phyloP scores from a whole-genome alignment of 2,797 vertebrate species.

The Gobio occitaniae region DNA sequence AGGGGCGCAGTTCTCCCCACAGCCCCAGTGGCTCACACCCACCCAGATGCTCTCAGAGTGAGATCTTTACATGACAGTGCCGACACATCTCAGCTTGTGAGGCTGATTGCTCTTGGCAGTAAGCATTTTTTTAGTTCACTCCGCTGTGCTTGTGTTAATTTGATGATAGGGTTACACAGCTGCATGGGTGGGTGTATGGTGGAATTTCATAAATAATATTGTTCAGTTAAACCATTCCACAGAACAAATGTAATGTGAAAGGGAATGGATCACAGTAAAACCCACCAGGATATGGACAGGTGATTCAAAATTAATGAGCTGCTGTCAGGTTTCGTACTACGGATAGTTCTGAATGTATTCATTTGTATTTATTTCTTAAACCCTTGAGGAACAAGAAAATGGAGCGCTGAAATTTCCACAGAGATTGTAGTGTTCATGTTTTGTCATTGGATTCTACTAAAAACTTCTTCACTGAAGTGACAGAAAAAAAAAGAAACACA shows the following conservation, averaged over 20 bases:
- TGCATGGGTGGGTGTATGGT: constrained; percentile 68
- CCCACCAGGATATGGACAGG: constrained; percentile 65
- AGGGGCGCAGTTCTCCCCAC: constrained; percentile 66
- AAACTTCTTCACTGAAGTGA: constrained; percentile 65
- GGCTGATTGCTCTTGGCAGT: constrained; percentile 78
- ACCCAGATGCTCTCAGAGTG: constrained; percentile 62
- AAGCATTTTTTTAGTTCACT: constrained; percentile 73
- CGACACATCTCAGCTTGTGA: constrained; percentile 71
- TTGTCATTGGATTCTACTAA: constrained; percentile 12
- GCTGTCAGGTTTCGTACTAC: constrained; percentile 61
- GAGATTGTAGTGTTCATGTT: neutral
- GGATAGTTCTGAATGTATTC: constrained; percentile 6
- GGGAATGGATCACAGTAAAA: constrained; percentile 67
- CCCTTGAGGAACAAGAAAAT: constrained; percentile 43
- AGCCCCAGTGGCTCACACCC: constrained; percentile 59
- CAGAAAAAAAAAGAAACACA: constrained; percentile 34
- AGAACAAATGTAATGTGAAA: constrained; percentile 66
- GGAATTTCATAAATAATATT: constrained; percentile 79
- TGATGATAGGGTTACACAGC: constrained; percentile 74
- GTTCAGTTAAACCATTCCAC: constrained; percentile 69
- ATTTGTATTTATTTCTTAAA: constrained; percentile 53
- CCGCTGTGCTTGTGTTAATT: constrained; percentile 79
- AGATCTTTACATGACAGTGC: constrained; percentile 74
- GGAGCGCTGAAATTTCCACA: neutral
- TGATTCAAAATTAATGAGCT: constrained; percentile 73